Evolutionary conservation across 2,888 invertebrate species (phyloP), one percentile per base, ranked within the genome.

Genomic region (Mylabris sibirica): DNA sequence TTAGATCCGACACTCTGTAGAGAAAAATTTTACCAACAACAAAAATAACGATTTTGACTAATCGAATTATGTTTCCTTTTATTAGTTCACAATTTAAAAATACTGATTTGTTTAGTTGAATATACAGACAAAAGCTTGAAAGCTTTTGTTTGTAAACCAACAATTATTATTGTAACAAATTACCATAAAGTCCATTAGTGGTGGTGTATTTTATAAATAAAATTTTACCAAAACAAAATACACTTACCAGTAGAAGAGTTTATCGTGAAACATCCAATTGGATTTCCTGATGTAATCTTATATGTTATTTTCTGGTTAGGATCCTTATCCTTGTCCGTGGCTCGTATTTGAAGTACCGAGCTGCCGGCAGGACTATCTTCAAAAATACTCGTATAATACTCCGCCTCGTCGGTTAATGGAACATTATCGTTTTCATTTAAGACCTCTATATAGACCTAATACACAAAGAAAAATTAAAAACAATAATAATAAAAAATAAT

Each of bases 351-450:
- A 41, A 93, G 87, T 66, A 98, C 92, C 72, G 87, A 87, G 72
- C 91, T 89, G 75, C 92, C 93, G 41, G 89, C 87, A 14, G 90
- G 89, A 79, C 94, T 92, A 83, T 94, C 94, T 87, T 97, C 97
- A 38, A 88, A 84, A 71, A 98, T 90, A 35, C 88, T 88, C 3
- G 94, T 93, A 82, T 91, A 90, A 87, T 98, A 98, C 69, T 94
- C 92, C 14, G 98, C 95, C 78, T 90, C 90, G 77, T 90, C 90
- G 72, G 97, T 95, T 85, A 97, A 88, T 65, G 99, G 99, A 59
- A 92, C 92, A 88, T 98, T 96, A 88, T 99, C 99, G 87, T 99
- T 99, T 81, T 93, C 94, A 86, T 99, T 97, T 76, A 91, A 87
- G 74, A 99, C 93, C 82, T 93, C 91, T 63, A 95, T 88, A 83